Evolutionary conservation across 2,113 vertebrate genomes (phyloP), one percentile per base, ranked within the genome.

Genomic region (Artemisiospiza belli): DNA sequence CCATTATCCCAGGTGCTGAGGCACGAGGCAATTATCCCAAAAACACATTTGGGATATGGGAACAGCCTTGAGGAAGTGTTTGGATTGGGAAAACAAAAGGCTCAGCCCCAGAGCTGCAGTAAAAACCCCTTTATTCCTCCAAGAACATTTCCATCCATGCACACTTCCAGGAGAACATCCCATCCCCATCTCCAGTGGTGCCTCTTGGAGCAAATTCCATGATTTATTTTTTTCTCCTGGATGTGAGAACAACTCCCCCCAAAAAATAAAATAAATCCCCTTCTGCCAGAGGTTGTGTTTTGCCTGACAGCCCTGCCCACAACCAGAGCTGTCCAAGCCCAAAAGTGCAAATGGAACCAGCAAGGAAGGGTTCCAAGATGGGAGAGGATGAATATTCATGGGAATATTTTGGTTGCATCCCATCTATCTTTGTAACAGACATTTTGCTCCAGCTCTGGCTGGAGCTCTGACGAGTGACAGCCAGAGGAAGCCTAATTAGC

Each of bases 321-420:
- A 33, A 31, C 35, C 1, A 11, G 31, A 5, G 46, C 10, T 27
- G 46, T 7, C 68, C 93, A 12, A 58, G 12, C 33, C 55, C 54
- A 9, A 49, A 80, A 74, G 64, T 12, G 43, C 35, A 35, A 81
- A 35, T 1, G 27, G 68, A 83, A 35, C 58, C 54, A 11, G 57
- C 0, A 0, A 15, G 61, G 33, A 83, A 15, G 1, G 2, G 27
- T 6, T 58, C 90, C 64, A 37, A 10, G 66, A 21, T 0, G 11
- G 46, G 41, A 58, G 73, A 51, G 68, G 79, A 90, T 76, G 75
- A 73, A 93, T 80, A 86, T 80, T 73, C 94, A 90, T 27, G 20
- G 82, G 28, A 31, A 44, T 46, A 41, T 87, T 93, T 76, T 37
- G 46, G 57, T 43, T 31, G 41, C n/a, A 27, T 62, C 92, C 59